Base-by-base conservation (phyloP, 2,888 invertebrate species). In the Harpalus rufipes region DNA sequence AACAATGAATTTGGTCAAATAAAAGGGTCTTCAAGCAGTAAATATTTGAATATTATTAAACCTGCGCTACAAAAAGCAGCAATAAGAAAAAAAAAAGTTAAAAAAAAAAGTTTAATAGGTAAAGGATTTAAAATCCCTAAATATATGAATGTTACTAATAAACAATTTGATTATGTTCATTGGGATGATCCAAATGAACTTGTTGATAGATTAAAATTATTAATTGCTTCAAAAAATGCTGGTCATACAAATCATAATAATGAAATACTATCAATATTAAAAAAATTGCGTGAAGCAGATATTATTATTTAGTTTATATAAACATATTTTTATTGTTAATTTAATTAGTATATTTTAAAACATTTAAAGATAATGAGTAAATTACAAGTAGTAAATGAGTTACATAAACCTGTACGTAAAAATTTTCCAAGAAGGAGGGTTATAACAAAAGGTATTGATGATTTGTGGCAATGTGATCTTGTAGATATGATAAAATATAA, bases 381-480 rank as follows among this genome's bases (percentile, higher is more conserved):
- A 59, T 7, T 58, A 78, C 65, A 85, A 83, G 25, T 86, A 16
- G 84, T 87, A 8, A 58, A 86, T 79, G 90, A 91, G 86, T 85
- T 91, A 7, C 90, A 91, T 88, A 89, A 88, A 87, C 87, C 89
- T 21, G 90, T 89, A 44, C 86, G 90, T 65, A 87, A 86, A 86
- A 90, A 91, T 87, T 90, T 90, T 88, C 86, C 86, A 41, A 86
- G 90, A 32, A 87, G 90, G 63, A 82, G 86, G 74, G 89, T 89
- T 41, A 87, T 89, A 18, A 87, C 89, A 59, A 89, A 89, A 86
- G 90, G 89, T 61, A 87, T 91, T 7, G 89, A 91, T 87, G 90
- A 91, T 86, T 87, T 90, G 14, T 91, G 90, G 91, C 91, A 91
- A 88, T 89, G 89, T 21, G 91, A 91, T 88, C 87, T 91, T 5